Base-by-base conservation (phyloP, 2,113 vertebrate genomes). In the Sorex fumeus region DNA sequence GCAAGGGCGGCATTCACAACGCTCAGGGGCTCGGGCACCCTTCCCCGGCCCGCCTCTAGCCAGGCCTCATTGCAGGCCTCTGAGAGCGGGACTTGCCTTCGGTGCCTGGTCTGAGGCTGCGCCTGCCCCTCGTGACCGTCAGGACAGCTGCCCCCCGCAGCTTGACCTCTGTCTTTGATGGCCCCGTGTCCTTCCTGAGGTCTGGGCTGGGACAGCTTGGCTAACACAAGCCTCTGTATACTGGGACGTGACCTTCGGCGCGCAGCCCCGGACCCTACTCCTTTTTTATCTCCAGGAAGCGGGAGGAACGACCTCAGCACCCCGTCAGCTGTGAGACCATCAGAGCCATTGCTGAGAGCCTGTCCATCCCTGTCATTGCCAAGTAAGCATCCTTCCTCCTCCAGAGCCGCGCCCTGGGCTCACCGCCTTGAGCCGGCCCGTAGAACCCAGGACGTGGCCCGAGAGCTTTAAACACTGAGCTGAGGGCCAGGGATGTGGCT, bases 351-450 rank as follows among this genome's bases (percentile, higher is more conserved):
- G 97, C 98, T 70, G 96, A 97, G 93, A 98, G 98, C 0, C 97
- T 99, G 69, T 99, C 99, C 47, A 97, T 99, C 96, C 99, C 99
- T 3, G 98, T 99, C 83, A 99, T 99, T 89, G 99, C 99, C 91
- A 99, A 99, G 99, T 99, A 96, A 98, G 98, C 97, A 77, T 72
- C n/a, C 40, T 80, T 12, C 84, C 71, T 66, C 62, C 64, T 28
- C 64, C 27, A 30, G 28, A 11, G 18, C 19, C 19, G 47, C 13
- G 47, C 47, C 47, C 47, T 10, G 5, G 47, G 47, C 47, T 5
- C 10, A 50, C 13, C 13, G 47, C 47, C 21, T 19, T 23, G 57
- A 60, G 57, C 57, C 57, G 18, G 19, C 19, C 57, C 23, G 4
- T 19, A 23, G 57, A 57, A 60, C 19, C 3, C 21, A 60, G 57